phyloP scores from a whole-genome alignment of 2,797 vertebrate species.

The Alectoris magna region DNA sequence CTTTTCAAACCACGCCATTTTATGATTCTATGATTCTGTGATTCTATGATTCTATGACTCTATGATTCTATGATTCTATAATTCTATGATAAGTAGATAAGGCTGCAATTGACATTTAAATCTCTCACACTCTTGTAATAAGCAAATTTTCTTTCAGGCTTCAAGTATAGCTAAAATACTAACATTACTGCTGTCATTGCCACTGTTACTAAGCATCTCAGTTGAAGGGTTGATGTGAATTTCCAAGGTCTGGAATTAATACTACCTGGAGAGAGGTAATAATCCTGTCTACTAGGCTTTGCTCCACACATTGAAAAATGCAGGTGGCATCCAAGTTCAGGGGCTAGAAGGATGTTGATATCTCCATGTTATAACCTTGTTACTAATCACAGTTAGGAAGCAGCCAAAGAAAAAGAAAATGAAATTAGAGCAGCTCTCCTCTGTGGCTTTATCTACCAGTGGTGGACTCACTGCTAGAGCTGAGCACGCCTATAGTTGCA shows the following conservation, averaged over 20 bases:
- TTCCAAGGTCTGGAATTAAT: not conserved
- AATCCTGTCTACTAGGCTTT: not conserved
- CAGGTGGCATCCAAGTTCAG: not conserved
- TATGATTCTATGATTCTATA: too few species aligned
- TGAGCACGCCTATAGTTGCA: not conserved
- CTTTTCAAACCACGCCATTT: too few species aligned
- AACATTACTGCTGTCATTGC: not conserved
- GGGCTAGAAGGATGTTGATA: not conserved
- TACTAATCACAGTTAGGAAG: not conserved
- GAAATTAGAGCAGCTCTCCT: not conserved
- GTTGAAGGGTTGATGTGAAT: not conserved
- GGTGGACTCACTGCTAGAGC: not conserved
- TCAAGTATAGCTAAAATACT: not conserved
- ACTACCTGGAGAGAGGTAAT: not conserved
- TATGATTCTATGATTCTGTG: too few species aligned
- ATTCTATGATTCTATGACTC: too few species aligned
- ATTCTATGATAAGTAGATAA: not conserved
- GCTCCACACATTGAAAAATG: not conserved
- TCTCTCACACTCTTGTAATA: not conserved
- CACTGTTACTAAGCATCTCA: not conserved
- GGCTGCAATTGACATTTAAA: not conserved
- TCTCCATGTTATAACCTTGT: not conserved
- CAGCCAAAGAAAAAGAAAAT: not conserved
- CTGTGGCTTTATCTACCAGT: not conserved
- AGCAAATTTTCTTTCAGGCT: not conserved